Evolutionary conservation across 2,113 vertebrate genomes (phyloP), one percentile per base, ranked within the genome.

Genomic region (Brachyhypopomus gauderio): DNA sequence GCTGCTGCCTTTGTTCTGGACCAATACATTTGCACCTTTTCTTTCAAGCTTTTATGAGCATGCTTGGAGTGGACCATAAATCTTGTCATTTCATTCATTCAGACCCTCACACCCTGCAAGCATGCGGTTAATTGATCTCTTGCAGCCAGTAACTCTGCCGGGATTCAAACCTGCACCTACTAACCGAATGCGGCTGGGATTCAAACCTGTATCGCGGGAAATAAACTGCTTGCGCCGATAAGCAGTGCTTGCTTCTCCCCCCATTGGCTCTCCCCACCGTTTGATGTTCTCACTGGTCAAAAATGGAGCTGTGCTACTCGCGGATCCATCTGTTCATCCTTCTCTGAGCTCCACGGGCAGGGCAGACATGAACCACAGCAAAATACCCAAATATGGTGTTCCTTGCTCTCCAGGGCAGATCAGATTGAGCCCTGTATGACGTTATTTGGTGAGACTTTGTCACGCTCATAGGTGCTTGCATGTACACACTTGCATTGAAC

Each of bases 351-450:
- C 20, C 80, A 23, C 11, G 56, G 63, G 27, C 58, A 22, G 0
- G 55, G 56, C 45, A 52, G 45, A 52, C 12, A 52, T 71, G 20
- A 64, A 64, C 74, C 22, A 38, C 22, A n/a, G 66, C 74, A 77
- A 52, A 22, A 56, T 9, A 30, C 22, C 72, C 59, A 80, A 72
- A 80, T 76, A 76, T 80, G 83, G 45, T 22, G 45, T 70, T 74
- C 58, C 48, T 60, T 11, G 52, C 23, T 20, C 12, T 55, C 30
- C 38, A 62, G 67, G 25, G 27, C 27, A 66, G 27, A 27, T 2
- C 56, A 45, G 22, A 25, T 34, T 70, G 30, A 27, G 30, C 55
- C 55, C 4, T 36, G 11, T 17, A 25, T 78, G 77, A 71, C 66
- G 41, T 55, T 59, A 73, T 25, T 52, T 19, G 2, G 66, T 45